Percentiles rank a stretch among this genome's conserved stretches.
Evolutionary conservation across 1,140 invertebrate genomes (phyloP).

Genomic region (Drosophila orena): DNA sequence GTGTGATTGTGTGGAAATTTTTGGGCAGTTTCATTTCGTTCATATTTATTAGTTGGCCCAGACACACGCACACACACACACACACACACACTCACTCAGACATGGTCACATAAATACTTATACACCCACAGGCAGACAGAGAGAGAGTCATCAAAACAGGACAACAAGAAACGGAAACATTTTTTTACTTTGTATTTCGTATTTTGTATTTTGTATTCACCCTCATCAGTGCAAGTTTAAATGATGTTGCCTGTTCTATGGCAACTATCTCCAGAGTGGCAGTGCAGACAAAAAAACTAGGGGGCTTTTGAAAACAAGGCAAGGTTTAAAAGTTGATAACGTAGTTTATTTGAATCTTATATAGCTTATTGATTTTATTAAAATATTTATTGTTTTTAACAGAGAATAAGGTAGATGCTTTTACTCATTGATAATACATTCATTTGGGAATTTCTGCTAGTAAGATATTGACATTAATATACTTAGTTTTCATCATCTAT

Average conservation of each 20-base stretch:
- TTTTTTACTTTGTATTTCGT: constrained; percentile 57
- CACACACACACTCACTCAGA: constrained; percentile 51
- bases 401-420: not conserved
- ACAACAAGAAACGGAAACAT: constrained; percentile 81
- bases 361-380: not conserved
- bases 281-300: constrained; percentile 5
- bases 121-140: constrained; percentile 5
- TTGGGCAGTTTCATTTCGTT: constrained; percentile 84
- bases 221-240: constrained; percentile 77
- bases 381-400: not conserved
- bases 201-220: constrained; percentile 73
- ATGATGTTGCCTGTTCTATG: constrained; percentile 54
- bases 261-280: constrained; percentile 60
- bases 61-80: constrained; percentile 43
- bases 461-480: not conserved
- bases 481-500: not conserved
- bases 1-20: constrained; percentile 83
- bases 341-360: too few species aligned
- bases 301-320: too few species aligned
- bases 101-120: constrained; percentile 12
- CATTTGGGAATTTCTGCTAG: not conserved
- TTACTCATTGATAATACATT: not conserved
- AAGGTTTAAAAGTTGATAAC: not conserved
- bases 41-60: constrained; percentile 84
- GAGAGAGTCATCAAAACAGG: constrained; percentile 70